phyloP scores from a whole-genome alignment of 2,113 vertebrate genomes.

The Nannospalax galili region DNA sequence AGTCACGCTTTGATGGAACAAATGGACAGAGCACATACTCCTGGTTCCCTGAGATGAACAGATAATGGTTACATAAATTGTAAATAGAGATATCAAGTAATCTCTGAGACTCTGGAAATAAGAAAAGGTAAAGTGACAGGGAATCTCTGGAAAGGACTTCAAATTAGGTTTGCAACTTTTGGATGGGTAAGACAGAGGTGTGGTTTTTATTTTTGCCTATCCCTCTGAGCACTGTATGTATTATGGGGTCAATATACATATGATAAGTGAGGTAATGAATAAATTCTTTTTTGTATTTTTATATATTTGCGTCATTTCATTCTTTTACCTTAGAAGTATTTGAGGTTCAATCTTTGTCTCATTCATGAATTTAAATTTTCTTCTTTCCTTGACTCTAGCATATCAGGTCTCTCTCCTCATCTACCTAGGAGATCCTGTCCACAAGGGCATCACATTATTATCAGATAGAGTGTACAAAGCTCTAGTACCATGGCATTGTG shows the following conservation, averaged over 20 bases:
- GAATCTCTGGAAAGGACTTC: not conserved
- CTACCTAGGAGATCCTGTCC: not conserved
- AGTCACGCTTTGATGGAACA: not conserved
- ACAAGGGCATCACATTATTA: rapidly evolving
- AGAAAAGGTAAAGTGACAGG: not conserved
- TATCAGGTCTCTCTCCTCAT: not conserved
- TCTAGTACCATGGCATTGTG: not conserved
- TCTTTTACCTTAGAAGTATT: not conserved
- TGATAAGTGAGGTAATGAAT: not conserved
- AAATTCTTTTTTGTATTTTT: not conserved
- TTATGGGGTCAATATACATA: not conserved
- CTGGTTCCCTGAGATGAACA: not conserved
- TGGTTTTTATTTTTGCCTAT: not conserved
- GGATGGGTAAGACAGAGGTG: not conserved
- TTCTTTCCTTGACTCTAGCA: not conserved
- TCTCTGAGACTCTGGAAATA: not conserved
- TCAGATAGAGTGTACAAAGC: no score
- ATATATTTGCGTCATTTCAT: not conserved
- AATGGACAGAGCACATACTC: not conserved
- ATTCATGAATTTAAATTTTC: not conserved
- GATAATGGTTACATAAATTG: rapidly evolving
- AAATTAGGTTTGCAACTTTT: not conserved
- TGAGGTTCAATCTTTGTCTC: not conserved
- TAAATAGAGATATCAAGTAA: not conserved
- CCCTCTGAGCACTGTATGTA: not conserved